Percentiles rank a stretch among this genome's conserved stretches.
These are phyloP conservation scores for Empis stercorea DNA, from an alignment of 2,888 invertebrate genomes.

Conservation along the genomic window DNA sequence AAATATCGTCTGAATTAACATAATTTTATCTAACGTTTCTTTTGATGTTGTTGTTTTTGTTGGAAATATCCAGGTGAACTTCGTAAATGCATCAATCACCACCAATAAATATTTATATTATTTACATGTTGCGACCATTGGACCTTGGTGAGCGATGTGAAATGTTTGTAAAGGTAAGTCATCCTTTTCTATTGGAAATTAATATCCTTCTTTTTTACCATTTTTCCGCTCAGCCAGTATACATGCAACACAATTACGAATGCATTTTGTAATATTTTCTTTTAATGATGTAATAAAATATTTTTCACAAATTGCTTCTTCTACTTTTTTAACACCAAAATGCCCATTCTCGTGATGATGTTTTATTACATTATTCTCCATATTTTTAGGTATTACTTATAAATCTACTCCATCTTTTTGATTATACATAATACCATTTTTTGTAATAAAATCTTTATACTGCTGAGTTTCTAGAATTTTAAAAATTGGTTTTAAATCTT, in stretches of 20 bases:
- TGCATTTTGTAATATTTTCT: background rate
- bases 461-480: conserved; percentile 1
- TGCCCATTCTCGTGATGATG: conserved; percentile 5
- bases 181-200: background rate
- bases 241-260: background rate
- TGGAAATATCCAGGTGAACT: conserved; percentile 2
- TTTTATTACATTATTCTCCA: background rate
- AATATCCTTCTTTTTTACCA: conserved; percentile 2
- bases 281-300: no score
- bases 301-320: conserved; percentile 1
- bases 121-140: conserved; percentile 8
- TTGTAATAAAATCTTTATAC: conserved; percentile 1
- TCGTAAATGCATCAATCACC: conserved; percentile 3
- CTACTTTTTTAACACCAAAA: background rate
- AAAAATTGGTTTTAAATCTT: conserved; percentile 3
- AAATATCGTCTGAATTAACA: conserved; percentile 7
- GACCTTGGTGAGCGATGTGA: conserved; percentile 8
- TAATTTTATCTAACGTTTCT: conserved; percentile 7
- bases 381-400: background rate
- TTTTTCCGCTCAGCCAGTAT: background rate
- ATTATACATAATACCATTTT: background rate
- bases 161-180: conserved; percentile 3
- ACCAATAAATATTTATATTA: conserved; percentile 8
- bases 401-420: background rate
- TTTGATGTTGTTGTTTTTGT: conserved; percentile 5